phyloP scores from a whole-genome alignment of 2,113 vertebrate species.

The Oncorhynchus gorbuscha region DNA sequence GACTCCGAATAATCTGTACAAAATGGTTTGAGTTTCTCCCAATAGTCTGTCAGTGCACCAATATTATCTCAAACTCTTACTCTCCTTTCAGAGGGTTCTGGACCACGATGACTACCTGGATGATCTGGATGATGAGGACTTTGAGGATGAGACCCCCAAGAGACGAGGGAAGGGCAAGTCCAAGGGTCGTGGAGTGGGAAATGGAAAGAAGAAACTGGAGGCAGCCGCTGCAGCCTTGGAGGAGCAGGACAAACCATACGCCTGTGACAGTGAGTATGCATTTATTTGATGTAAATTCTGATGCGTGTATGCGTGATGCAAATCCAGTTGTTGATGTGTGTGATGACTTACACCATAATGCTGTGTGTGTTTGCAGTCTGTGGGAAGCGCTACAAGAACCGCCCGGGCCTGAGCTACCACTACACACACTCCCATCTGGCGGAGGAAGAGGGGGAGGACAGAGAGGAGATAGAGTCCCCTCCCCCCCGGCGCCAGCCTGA shows the following conservation, averaged over 20 bases:
- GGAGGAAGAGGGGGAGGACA: conserved; percentile 94
- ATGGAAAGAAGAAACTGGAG: conserved; percentile 91
- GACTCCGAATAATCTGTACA: background rate
- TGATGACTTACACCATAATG: background rate
- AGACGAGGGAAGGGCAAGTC: conserved; percentile 92
- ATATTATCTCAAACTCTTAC: background rate
- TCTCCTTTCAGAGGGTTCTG: conserved; percentile 81
- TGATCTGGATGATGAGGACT: conserved; percentile 94
- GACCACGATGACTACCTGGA: conserved; percentile 96
- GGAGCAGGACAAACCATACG: conserved; percentile 94
- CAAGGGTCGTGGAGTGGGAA: conserved; percentile 90
- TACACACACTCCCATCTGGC: conserved; percentile 96
- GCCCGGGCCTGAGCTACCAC: conserved; percentile 94
- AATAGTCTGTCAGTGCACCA: no score
- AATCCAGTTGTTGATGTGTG: conserved; percentile 6
- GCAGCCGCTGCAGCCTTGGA: conserved; percentile 85
- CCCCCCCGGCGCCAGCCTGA: conserved; percentile 87
- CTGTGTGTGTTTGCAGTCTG: conserved; percentile 81
- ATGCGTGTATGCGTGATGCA: conserved; percentile 15
- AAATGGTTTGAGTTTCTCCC: no score
- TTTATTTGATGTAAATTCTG: background rate
- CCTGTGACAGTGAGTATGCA: conserved; percentile 90
- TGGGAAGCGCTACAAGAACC: conserved; percentile 97
- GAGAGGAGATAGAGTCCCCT: conserved; percentile 91
- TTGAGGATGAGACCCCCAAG: conserved; percentile 95